Base-by-base conservation (phyloP, 2,113 vertebrate genomes). In the Nannobrachium achirus region DNA sequence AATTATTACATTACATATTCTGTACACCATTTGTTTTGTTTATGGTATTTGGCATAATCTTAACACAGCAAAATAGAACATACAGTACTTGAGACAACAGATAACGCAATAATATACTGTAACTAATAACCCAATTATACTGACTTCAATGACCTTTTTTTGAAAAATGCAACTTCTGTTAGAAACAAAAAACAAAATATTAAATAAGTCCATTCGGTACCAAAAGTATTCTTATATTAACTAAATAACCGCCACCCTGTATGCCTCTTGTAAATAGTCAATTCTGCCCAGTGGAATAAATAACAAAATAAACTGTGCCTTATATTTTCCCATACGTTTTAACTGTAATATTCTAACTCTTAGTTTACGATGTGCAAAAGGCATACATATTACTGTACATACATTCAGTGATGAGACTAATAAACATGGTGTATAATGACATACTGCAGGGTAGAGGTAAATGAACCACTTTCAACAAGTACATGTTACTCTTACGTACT, bases 41-140 rank as follows among this genome's bases (percentile, higher is more conserved):
- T 50, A 41, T 61, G n/a, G 33, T 58, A 62, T 83, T 71, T 78
- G 76, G 66, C 73, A 77, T 44, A 44, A 11, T 44, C 11, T 44
- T 44, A 44, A 44, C 8, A 44, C 42, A 44, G 42, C 42, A 8
- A 44, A 44, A 44, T 11, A 44, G 42, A 44, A 44, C 42, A 44
- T 45, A 20, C n/a, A n/a, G n/a, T n/a, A n/a, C n/a, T n/a, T n/a
- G n/a, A n/a, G n/a, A n/a, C n/a, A n/a, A n/a, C 8, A 50, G 42
- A 33, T 33, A 33, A 33, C 25, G 0, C 25, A 33, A 4, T 33
- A 33, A 33, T 33, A 33, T 33, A 33, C 25, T 33, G 6, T 33
- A 33, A 33, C 25, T 33, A 5, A 33, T 33, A 33, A 33, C 25
- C 25, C 25, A 33, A 33, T 33, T 33, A 5, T 5, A 66, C 20